Base-by-base conservation (phyloP, 2,113 vertebrate genomes). In the Sturnus vulgaris region DNA sequence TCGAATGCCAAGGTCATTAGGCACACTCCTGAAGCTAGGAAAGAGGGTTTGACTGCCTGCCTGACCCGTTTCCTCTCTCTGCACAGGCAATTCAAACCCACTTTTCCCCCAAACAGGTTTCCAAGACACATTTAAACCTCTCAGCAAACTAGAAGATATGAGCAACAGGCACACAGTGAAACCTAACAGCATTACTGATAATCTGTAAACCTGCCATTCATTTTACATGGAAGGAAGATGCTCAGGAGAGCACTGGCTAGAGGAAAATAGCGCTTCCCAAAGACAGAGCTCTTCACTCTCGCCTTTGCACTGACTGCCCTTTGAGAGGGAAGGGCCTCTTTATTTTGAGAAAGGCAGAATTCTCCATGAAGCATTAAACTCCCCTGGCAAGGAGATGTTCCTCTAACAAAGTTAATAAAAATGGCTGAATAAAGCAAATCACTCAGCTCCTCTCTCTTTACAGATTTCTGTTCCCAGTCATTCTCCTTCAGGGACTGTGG, bases 391-490 rank as follows among this genome's bases (percentile, higher is more conserved):
- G 50, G 42, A 87, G 37, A 81, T 91, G 61, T 65, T 81, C 69
- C 46, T 88, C 20, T 91, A 93, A 92, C 1, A 1, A 90, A 94
- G 57, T 84, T 92, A 89, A 73, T 90, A 88, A 92, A 95, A 97
- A 86, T 37, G 80, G 65, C 13, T 72, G 61, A 56, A 86, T 88
- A 92, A 86, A 95, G n/a, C 40, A 93, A 78, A 95, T 76, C 86
- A 71, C 28, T 78, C 44, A 79, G 76, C 47, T 94, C 18, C 44
- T 59, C 71, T 86, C 68, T 52, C 80, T 93, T 94, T 76, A 93
- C 21, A 92, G 83, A 93, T 89, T 89, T 86, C 57, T 91, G 65
- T n/a, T 95, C 57, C 77, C 0, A 84, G 21, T 44, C 0, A 0
- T 55, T 63, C 42, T 78, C 59, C 80, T 95, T 35, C 0, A 0